These are phyloP conservation scores for Reinhardtius hippoglossoides DNA, from an alignment of 2,113 vertebrate genomes.

Conservation along the genomic window DNA sequence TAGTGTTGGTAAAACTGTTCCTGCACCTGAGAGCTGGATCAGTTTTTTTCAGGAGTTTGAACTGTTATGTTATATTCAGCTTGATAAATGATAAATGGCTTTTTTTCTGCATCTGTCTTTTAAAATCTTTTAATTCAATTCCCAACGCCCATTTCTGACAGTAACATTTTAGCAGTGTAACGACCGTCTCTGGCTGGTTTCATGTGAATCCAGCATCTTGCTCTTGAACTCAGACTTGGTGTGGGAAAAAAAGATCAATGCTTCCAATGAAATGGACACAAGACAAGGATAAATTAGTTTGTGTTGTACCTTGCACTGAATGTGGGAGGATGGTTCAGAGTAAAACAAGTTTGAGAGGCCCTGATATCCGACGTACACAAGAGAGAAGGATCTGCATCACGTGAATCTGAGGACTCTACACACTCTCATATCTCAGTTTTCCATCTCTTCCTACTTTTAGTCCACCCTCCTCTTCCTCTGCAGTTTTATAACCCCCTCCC, in stretches of 20 bases:
- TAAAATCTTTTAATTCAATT: too few species aligned
- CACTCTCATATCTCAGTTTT: slow-evolving; percentile 77
- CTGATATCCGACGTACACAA: slow-evolving; percentile 1
- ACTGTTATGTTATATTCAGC: too few species aligned
- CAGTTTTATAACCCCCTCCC: slow-evolving; percentile 14
- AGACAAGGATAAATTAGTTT: background rate
- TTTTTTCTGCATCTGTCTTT: too few species aligned
- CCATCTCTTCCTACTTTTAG: slow-evolving; percentile 57
- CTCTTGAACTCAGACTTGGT: background rate
- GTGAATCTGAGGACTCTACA: slow-evolving; percentile 61
- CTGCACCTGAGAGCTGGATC: background rate
- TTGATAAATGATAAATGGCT: too few species aligned
- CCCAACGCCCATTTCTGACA: too few species aligned
- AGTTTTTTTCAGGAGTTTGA: background rate
- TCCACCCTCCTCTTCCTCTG: slow-evolving; percentile 46
- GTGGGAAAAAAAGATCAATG: background rate
- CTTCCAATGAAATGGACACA: background rate
- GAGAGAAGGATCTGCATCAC: background rate
- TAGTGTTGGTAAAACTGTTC: too few species aligned
- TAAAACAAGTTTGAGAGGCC: background rate
- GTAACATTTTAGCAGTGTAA: background rate
- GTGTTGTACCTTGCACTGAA: background rate
- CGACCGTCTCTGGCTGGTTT: too few species aligned
- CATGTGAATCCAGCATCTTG: background rate
- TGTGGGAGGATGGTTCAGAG: background rate